These are phyloP conservation scores for Nesidiocoris tenuis DNA, from an alignment of 2,888 invertebrate genomes.

Conservation along the genomic window DNA sequence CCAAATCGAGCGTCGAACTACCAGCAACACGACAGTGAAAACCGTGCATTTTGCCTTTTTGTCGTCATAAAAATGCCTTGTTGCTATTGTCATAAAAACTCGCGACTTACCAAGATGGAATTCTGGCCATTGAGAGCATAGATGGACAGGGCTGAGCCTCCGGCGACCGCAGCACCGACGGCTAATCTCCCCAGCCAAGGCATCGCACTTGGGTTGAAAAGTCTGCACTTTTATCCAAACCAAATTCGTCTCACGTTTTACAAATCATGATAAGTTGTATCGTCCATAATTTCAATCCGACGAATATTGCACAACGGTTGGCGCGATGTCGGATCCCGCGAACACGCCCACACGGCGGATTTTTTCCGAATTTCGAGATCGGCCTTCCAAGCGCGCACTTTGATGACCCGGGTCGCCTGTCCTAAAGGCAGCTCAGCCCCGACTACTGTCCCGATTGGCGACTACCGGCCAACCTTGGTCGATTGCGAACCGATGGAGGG, in stretches of 20 bases:
- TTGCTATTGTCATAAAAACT: not conserved
- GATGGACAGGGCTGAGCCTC: constrained; percentile 28
- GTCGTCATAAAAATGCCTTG: not conserved
- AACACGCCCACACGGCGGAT: not conserved
- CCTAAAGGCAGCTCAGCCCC: not conserved
- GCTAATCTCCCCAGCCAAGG: constrained; percentile 35
- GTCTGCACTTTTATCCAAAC: too few species aligned
- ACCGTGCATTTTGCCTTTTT: not conserved
- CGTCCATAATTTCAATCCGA: too few species aligned
- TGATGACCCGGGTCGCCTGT: not conserved
- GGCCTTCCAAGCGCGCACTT: not conserved
- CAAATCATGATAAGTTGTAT: too few species aligned
- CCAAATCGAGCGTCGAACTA: too few species aligned
- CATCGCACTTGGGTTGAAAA: constrained; percentile 2
- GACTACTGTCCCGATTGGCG: not conserved
- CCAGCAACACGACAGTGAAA: too few species aligned
- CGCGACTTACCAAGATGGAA: constrained; percentile 20
- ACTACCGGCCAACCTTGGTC: not conserved
- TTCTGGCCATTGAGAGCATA: constrained; percentile 18
- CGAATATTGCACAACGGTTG: not conserved
- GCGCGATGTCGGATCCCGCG: not conserved
- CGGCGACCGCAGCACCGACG: constrained; percentile 30
- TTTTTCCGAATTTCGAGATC: not conserved
- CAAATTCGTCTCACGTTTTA: too few species aligned
- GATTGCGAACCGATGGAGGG: not conserved